Evolutionary conservation across 1,140 invertebrate genomes (phyloP).

Genomic region (Magallana ariakensis): DNA sequence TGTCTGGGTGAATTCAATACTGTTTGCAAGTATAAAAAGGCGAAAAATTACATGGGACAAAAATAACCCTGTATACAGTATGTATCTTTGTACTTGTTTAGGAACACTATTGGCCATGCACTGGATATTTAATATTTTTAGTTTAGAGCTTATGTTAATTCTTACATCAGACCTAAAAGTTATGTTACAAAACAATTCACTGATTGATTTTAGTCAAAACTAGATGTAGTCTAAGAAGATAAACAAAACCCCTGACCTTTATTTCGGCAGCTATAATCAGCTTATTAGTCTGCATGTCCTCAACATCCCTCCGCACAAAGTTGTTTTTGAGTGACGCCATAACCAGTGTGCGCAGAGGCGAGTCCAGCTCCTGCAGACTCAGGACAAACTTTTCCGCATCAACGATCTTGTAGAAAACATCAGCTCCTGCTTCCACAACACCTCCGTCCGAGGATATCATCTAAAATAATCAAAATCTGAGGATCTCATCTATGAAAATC

Average conservation of each 20-base stretch:
- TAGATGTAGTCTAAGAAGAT: too few relatives aligned
- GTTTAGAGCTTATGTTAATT: too few relatives aligned
- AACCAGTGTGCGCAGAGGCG: conserved; percentile 68
- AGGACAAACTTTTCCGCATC: conserved; percentile 69
- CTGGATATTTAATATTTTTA: too few relatives aligned
- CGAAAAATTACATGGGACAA: too few relatives aligned
- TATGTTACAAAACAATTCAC: too few relatives aligned
- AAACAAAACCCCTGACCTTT: conserved; percentile 59
- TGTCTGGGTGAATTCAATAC: too few relatives aligned
- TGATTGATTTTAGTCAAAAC: too few relatives aligned
- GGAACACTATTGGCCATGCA: too few relatives aligned
- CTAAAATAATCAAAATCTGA: background rate
- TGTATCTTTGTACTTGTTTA: too few relatives aligned
- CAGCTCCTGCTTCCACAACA: conserved; percentile 75
- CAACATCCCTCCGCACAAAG: conserved; percentile 61
- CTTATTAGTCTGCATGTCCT: conserved; percentile 71
- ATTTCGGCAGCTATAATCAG: conserved; percentile 57
- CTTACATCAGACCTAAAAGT: too few relatives aligned
- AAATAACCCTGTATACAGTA: too few relatives aligned
- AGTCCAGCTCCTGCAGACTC: conserved; percentile 72
- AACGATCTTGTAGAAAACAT: conserved; percentile 70
- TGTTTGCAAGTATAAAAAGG: too few relatives aligned
- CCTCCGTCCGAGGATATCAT: conserved; percentile 72
- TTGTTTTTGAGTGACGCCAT: conserved; percentile 70
- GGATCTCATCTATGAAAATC: background rate